Percentiles rank a stretch among this genome's conserved stretches.
phyloP scores from a whole-genome alignment of 1,140 invertebrate genomes.

The Sycobia sp. region DNA sequence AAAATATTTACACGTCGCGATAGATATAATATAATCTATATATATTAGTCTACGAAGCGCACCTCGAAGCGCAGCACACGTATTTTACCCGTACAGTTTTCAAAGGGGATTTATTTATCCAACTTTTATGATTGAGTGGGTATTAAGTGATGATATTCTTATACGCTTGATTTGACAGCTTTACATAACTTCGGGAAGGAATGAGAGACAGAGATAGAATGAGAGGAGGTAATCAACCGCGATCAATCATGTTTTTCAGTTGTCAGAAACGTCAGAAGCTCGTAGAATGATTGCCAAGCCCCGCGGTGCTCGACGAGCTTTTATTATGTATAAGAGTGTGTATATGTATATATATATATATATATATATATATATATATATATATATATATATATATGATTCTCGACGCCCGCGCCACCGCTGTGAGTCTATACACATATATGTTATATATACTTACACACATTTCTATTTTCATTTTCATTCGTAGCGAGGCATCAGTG shows the following conservation, averaged over 20 bases:
- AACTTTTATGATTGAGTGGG: slow-evolving; percentile 18
- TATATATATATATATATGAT: too few relatives aligned
- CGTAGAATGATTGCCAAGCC: slow-evolving; percentile 30
- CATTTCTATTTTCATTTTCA: slow-evolving; percentile 24
- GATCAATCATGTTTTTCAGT: slow-evolving; percentile 33
- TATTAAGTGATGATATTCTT: slow-evolving; percentile 29
- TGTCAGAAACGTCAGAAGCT: slow-evolving; percentile 32
- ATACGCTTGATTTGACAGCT: slow-evolving; percentile 28
- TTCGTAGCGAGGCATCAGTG: not conserved
- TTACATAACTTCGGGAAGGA: slow-evolving; percentile 20
- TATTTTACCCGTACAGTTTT: slow-evolving; percentile 4
- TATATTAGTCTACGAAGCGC: too few relatives aligned
- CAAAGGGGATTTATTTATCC: slow-evolving; percentile 14
- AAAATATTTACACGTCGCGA: too few relatives aligned
- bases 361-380: too few relatives aligned
- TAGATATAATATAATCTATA: too few relatives aligned
- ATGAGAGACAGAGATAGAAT: too few relatives aligned
- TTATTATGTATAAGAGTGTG: slow-evolving; percentile 14
- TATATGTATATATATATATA: too few relatives aligned
- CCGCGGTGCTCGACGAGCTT: not conserved
- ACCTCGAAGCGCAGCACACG: too few relatives aligned
- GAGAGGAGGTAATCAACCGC: slow-evolving; percentile 25
- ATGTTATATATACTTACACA: not conserved
- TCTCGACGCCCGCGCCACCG: not conserved
- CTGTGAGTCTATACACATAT: not conserved